A percentile compares a stretch with the other conserved stretches of the same genome.
These are phyloP conservation scores for Gonocerus acuteangulatus DNA, from an alignment of 2,888 invertebrate genomes.

Conservation along the genomic window DNA sequence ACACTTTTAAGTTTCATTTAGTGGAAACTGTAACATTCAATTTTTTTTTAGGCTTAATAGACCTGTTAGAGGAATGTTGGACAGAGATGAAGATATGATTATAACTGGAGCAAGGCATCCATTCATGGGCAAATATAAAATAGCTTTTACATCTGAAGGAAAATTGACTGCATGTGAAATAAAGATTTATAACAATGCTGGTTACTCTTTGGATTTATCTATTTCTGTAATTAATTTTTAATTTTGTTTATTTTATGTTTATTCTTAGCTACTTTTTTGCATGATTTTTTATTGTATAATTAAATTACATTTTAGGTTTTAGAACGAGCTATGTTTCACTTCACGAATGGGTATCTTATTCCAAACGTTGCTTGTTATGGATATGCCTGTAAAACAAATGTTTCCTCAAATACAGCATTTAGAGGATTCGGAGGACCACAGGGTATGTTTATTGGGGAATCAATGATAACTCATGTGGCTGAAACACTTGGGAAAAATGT, in stretches of 20 bases:
- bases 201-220: constrained; percentile 75
- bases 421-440: constrained; percentile 88
- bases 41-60: constrained; percentile 52
- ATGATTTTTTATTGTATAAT: neutral
- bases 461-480: constrained; percentile 65
- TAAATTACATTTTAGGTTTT: constrained; percentile 54
- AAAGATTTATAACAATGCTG: constrained; percentile 72
- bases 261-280: too few relatives aligned
- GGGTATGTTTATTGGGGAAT: constrained; percentile 77
- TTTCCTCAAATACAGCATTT: constrained; percentile 88
- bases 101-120: constrained; percentile 85
- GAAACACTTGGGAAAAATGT: constrained; percentile 56
- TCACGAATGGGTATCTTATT: constrained; percentile 75
- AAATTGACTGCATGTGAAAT: constrained; percentile 64
- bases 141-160: constrained; percentile 68
- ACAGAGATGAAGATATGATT: constrained; percentile 90
- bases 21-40: too few relatives aligned
- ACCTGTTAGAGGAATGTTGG: constrained; percentile 80
- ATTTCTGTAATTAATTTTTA: constrained; percentile 49
- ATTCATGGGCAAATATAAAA: constrained; percentile 71
- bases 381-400: constrained; percentile 75
- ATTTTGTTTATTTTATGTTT: too few relatives aligned
- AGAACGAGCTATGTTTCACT: constrained; percentile 74
- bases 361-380: constrained; percentile 64
- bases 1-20: too few relatives aligned